Conservation (phyloP, 2,888 invertebrate species). For the Caenorhabditis auriculariae region DNA sequence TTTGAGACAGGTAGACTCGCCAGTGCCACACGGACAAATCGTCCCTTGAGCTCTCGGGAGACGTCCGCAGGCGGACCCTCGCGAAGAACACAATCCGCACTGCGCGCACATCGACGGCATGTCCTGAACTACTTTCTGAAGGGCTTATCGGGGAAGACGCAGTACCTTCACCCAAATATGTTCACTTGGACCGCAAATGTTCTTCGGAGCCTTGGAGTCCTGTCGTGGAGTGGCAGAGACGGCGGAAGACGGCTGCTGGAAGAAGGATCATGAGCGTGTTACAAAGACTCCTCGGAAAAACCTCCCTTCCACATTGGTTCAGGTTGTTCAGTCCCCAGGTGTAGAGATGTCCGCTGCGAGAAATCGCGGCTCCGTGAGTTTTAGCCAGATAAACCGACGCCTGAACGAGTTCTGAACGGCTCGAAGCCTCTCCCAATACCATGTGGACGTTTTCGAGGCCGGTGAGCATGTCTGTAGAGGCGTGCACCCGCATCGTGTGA, state of each 20-base stretch:
- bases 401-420: background rate
- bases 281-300: too few species aligned
- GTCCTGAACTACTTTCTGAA: conserved; percentile 72
- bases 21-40: conserved; percentile 42
- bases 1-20: conserved; percentile 68
- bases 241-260: background rate
- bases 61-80: conserved; percentile 76
- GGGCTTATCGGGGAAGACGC: background rate
- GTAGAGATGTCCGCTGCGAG: conserved; percentile 83
- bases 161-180: conserved; percentile 71
- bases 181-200: conserved; percentile 28
- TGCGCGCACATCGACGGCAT: conserved; percentile 85
- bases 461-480: conserved; percentile 30
- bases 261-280: background rate
- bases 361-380: conserved; percentile 88
- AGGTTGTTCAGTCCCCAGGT: conserved; percentile 97
- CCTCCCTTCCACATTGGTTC: conserved; percentile 86
- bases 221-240: conserved; percentile 19
- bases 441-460: conserved; percentile 29
- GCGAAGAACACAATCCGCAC: conserved; percentile 90
- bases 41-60: conserved; percentile 13
- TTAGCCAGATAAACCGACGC: conserved; percentile 83
- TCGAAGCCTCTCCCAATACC: conserved; percentile 1
- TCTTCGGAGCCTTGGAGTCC: conserved; percentile 6
- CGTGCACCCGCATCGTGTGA: conserved; percentile 67